Evolutionary conservation across 2,113 vertebrate species (phyloP).

Genomic region (Ursus arctos): DNA sequence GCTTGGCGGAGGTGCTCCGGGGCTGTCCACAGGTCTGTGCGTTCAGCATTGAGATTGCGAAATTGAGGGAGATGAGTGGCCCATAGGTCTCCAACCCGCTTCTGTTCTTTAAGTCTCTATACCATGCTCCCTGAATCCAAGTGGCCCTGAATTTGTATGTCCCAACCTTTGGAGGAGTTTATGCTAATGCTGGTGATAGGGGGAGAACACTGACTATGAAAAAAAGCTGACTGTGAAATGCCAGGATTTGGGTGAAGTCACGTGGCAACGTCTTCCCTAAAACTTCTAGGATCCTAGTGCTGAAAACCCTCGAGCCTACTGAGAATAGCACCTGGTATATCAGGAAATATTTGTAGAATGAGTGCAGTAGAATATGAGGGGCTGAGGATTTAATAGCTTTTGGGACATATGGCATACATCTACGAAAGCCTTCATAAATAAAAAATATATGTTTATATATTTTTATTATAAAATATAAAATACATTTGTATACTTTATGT

Average conservation of each 20-base stretch:
- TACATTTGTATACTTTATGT: not conserved
- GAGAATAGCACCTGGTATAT: not conserved
- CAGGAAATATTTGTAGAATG: not conserved
- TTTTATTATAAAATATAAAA: not conserved
- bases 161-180: not conserved
- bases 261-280: not conserved
- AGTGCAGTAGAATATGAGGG: not conserved
- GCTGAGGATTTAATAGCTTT: not conserved
- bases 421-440: not conserved
- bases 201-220: not conserved
- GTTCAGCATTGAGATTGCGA: not conserved
- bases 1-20: conserved; percentile 95
- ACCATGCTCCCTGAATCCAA: not conserved
- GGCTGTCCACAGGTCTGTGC: conserved; percentile 95
- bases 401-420: not conserved
- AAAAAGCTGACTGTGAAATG: not conserved
- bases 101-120: not conserved
- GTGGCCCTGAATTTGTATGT: too few relatives aligned
- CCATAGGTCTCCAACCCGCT: not conserved
- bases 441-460: not conserved
- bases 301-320: not conserved
- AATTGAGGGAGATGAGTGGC: not conserved
- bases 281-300: not conserved
- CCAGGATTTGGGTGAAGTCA: not conserved
- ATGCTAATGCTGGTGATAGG: not conserved